phyloP scores from a whole-genome alignment of 1,140 invertebrate genomes.

The Zaprionus tsacasi region DNA sequence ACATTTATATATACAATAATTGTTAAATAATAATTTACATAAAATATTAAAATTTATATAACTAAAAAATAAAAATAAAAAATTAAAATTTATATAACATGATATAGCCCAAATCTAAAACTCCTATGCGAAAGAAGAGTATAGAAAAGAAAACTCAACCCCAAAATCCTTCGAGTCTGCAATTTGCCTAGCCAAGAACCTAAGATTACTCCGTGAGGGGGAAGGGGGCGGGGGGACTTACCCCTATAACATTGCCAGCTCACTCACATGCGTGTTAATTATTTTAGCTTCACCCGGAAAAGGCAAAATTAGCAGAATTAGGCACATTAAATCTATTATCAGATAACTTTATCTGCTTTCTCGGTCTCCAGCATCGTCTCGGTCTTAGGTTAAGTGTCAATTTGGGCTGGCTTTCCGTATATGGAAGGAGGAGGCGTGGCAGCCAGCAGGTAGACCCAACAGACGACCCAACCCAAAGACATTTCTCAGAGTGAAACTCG shows the following conservation, averaged over 20 bases:
- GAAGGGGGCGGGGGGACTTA: background rate
- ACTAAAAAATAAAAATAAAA: no score
- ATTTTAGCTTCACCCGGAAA: constrained; percentile 40
- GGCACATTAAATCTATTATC: constrained; percentile 60
- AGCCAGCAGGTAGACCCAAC: background rate
- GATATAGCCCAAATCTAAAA: no score
- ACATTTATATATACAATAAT: no score
- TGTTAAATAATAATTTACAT: no score
- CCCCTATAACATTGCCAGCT: constrained; percentile 36
- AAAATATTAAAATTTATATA: no score
- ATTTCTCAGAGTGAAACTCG: no score
- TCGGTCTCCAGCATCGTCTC: constrained; percentile 4
- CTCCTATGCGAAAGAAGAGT: no score
- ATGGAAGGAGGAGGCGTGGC: background rate
- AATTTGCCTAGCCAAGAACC: constrained; percentile 5
- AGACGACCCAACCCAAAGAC: background rate
- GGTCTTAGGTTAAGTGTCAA: constrained; percentile 47
- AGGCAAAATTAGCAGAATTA: constrained; percentile 59
- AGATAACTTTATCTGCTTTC: constrained; percentile 45
- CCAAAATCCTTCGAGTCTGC: constrained; percentile 13
- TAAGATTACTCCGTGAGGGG: no score
- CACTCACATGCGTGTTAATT: constrained; percentile 58
- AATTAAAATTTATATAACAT: no score
- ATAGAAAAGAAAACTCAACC: constrained; percentile 20
- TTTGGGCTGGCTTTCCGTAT: constrained; percentile 31